phyloP scores from a whole-genome alignment of 2,797 vertebrate genomes.

The Miichthys miiuy region DNA sequence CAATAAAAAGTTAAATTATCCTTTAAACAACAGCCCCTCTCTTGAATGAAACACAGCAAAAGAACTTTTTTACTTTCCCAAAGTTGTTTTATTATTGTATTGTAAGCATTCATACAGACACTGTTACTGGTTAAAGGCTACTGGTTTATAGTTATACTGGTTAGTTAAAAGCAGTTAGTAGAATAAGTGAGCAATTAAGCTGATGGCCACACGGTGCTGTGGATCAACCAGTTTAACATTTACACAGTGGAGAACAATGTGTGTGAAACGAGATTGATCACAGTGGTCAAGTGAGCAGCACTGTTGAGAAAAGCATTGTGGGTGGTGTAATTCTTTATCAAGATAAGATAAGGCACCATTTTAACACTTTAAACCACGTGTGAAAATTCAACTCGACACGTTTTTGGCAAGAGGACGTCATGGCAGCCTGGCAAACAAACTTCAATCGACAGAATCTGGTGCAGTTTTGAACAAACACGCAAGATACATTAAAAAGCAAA shows the following conservation, averaged over 20 bases:
- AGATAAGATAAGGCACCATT: neutral
- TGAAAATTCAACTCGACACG: neutral
- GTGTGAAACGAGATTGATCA: neutral
- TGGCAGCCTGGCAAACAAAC: constrained; percentile 13
- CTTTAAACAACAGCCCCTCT: neutral
- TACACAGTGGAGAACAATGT: neutral
- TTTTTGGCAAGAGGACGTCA: neutral
- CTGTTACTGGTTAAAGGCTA: constrained; percentile 23
- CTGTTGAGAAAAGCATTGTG: constrained; percentile 21
- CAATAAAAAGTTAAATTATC: neutral
- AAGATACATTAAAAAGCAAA: neutral
- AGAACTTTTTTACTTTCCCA: neutral
- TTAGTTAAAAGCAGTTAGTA: neutral
- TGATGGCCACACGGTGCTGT: constrained; percentile 9
- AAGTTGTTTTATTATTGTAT: constrained; percentile 30
- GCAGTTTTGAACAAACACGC: neutral
- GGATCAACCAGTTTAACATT: neutral
- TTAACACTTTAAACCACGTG: neutral
- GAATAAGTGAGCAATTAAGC: neutral
- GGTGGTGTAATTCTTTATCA: constrained; percentile 18
- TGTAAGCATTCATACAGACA: neutral
- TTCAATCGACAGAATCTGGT: neutral
- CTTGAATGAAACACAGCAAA: neutral
- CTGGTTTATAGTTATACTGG: constrained; percentile 14
- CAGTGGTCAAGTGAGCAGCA: neutral